Conservation (phyloP, 2,888 invertebrate genomes). For the Globia sparganii region DNA sequence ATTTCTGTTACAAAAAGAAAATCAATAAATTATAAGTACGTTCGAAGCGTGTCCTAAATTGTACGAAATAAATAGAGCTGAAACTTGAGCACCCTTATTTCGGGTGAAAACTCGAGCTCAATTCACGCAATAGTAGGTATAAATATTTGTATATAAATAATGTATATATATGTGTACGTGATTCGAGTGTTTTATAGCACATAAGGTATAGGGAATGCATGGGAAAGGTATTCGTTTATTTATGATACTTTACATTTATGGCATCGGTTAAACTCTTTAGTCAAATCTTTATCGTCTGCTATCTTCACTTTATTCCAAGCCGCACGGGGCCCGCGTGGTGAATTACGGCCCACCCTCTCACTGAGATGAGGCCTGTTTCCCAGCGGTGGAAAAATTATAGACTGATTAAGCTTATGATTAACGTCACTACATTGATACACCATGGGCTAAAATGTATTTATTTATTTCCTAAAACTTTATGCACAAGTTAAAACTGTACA, state of each 20-base stretch:
- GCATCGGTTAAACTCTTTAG: background rate
- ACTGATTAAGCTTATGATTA: too few relatives aligned
- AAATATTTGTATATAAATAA: slow-evolving; percentile 38
- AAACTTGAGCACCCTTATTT: slow-evolving; percentile 18
- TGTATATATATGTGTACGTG: slow-evolving; percentile 29
- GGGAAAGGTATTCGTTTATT: background rate
- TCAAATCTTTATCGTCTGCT: background rate
- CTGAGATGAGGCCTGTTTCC: too few relatives aligned
- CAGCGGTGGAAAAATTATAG: too few relatives aligned
- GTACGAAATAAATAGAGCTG: background rate
- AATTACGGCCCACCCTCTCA: too few relatives aligned
- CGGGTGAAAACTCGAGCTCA: background rate
- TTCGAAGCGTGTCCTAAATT: slow-evolving; percentile 8
- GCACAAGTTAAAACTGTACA: too few relatives aligned
- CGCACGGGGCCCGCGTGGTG: too few relatives aligned
- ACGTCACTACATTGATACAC: too few relatives aligned
- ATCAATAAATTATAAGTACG: background rate
- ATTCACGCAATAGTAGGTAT: slow-evolving; percentile 15
- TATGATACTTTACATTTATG: background rate
- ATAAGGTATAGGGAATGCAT: background rate
- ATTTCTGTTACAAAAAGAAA: background rate
- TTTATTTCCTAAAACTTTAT: too few relatives aligned
- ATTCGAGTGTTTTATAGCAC: slow-evolving; percentile 18
- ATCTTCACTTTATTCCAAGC: background rate
- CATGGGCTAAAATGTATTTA: too few relatives aligned